Evolutionary conservation across 2,113 vertebrate genomes (phyloP).

Genomic region (Chaetura pelagica): DNA sequence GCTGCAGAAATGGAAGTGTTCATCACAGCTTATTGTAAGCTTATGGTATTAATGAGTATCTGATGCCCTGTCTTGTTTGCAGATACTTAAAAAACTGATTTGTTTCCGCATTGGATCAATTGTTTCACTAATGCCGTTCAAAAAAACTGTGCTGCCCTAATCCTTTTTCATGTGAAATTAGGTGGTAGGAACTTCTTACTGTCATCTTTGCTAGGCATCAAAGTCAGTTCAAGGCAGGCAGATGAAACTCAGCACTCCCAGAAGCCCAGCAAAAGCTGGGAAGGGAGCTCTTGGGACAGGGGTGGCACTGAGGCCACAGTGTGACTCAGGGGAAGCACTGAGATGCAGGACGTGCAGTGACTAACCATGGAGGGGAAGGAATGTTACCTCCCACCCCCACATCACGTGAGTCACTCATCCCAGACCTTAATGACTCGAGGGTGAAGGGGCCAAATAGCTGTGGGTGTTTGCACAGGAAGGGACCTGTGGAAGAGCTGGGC

Average conservation of each 20-base stretch:
- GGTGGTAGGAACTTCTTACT: background rate
- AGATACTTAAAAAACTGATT: background rate
- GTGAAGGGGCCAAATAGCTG: background rate
- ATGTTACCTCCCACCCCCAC: background rate
- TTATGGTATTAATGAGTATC: slow-evolving; percentile 2
- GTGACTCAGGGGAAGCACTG: background rate
- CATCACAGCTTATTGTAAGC: background rate
- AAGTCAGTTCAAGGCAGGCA: background rate
- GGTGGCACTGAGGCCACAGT: background rate
- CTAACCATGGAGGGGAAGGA: background rate
- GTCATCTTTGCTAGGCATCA: background rate
- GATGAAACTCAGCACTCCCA: background rate
- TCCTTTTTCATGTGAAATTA: background rate
- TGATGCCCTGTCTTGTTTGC: background rate
- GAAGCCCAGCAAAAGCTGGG: background rate
- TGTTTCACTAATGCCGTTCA: background rate
- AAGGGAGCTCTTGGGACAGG: rapidly evolving
- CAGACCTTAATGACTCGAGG: background rate
- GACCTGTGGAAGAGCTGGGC: background rate
- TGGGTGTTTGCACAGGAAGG: background rate
- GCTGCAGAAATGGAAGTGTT: background rate
- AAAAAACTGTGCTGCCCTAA: background rate
- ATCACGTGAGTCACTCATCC: background rate
- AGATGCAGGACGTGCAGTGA: background rate
- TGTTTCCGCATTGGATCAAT: background rate